Evolutionary conservation across 2,888 invertebrate genomes (phyloP).

Genomic region (Euplexia lucipara): DNA sequence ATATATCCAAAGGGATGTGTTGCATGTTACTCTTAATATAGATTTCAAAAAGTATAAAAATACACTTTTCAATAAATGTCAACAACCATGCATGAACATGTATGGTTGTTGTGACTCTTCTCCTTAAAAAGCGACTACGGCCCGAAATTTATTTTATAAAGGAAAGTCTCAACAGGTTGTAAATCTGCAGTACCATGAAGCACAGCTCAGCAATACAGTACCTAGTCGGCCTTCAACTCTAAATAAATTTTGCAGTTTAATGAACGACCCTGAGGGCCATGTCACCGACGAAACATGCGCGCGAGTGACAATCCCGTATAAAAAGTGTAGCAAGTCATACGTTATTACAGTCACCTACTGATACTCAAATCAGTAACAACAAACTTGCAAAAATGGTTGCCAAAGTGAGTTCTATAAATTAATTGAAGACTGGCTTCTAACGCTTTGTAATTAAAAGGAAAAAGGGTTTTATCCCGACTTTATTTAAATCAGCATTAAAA

Average conservation of each 20-base stretch:
- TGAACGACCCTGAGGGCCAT: constrained; percentile 41
- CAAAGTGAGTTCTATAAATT: constrained; percentile 73
- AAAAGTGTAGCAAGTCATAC: constrained; percentile 73
- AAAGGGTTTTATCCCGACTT: no score
- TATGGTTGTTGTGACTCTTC: no score
- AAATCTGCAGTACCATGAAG: constrained; percentile 17
- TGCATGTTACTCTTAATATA: no score
- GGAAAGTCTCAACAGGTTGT: constrained; percentile 29
- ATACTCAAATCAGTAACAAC: constrained; percentile 75
- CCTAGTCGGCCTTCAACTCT: constrained; percentile 59
- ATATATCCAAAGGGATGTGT: no score
- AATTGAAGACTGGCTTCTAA: no score
- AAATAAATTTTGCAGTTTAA: constrained; percentile 29
- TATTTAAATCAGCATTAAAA: no score
- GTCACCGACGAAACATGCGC: constrained; percentile 37
- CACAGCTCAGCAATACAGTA: constrained; percentile 30
- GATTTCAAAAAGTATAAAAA: no score
- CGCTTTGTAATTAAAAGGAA: no score
- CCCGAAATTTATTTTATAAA: constrained; percentile 2
- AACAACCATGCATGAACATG: no score
- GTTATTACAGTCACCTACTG: constrained; percentile 75
- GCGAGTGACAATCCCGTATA: constrained; percentile 72
- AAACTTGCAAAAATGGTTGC: constrained; percentile 75
- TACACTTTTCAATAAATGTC: no score
- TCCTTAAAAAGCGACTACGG: neutral